Conservation (phyloP, 2,113 vertebrate genomes). For the Tachycineta bicolor region DNA sequence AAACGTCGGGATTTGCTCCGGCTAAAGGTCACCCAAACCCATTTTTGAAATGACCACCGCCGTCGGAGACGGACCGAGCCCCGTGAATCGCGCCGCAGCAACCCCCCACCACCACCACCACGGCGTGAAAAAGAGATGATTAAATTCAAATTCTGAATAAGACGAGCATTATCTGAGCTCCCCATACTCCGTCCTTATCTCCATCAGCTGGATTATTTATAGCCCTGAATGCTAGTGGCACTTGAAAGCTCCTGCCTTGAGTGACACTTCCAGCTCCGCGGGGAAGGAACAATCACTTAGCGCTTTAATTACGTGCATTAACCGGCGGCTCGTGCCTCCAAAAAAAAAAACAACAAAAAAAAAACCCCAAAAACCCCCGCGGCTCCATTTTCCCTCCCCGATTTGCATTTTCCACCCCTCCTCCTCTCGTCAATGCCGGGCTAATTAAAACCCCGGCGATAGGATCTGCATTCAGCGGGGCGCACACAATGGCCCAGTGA, state of each 20-base stretch:
- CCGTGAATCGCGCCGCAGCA: neutral
- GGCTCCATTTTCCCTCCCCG: neutral
- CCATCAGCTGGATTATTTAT: constrained; percentile 40
- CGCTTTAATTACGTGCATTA: constrained; percentile 32
- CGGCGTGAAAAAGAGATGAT: neutral
- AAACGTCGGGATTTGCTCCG: neutral
- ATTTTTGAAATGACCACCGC: neutral
- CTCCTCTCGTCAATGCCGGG: neutral
- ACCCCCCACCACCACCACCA: neutral
- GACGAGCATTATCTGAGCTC: neutral
- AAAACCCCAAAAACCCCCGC: too few relatives aligned
- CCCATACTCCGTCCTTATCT: constrained; percentile 33
- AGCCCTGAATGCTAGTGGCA: neutral
- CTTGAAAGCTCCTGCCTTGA: constrained; percentile 35
- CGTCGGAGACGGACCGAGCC: neutral
- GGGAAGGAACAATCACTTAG: constrained; percentile 42
- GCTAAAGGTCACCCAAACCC: neutral
- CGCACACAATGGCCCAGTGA: neutral
- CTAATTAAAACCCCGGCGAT: neutral
- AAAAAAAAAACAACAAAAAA: neutral
- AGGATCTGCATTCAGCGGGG: neutral
- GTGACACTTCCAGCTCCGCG: constrained; percentile 28
- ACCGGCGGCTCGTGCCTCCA: neutral
- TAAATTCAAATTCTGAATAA: neutral
- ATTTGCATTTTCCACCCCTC: neutral